phyloP scores from a whole-genome alignment of 2,797 vertebrate species.

The Gymnothorax javanicus region DNA sequence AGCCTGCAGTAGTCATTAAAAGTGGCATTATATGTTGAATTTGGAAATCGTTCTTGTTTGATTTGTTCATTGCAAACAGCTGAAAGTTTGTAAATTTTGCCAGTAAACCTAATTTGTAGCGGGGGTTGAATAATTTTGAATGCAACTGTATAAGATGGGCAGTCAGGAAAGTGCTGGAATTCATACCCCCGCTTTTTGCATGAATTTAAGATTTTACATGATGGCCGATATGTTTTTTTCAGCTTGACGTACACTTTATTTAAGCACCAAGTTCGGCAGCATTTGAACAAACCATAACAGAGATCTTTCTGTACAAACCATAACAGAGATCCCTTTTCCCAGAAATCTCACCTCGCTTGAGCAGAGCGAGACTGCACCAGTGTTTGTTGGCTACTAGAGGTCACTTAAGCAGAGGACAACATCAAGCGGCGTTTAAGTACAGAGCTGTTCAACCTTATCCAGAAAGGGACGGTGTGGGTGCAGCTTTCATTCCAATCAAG shows the following conservation, averaged over 20 bases:
- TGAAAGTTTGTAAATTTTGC: too few species aligned
- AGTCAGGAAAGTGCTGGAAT: background rate
- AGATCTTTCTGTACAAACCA: background rate
- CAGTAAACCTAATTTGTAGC: too few species aligned
- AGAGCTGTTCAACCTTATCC: background rate
- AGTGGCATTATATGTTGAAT: too few species aligned
- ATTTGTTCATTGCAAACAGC: too few species aligned
- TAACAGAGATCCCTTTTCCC: background rate
- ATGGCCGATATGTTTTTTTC: background rate
- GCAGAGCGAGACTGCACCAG: background rate
- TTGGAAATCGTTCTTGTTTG: too few species aligned
- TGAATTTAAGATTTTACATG: background rate
- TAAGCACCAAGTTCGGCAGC: background rate
- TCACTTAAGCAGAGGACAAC: background rate
- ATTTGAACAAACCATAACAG: background rate
- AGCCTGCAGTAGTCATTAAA: too few species aligned
- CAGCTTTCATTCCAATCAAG: too few species aligned
- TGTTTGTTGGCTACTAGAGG: background rate
- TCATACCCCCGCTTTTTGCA: background rate
- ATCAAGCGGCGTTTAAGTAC: background rate
- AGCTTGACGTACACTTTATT: background rate
- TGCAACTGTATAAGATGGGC: background rate
- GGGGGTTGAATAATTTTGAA: too few species aligned
- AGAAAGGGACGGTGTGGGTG: too few species aligned
- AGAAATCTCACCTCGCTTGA: background rate